Evolutionary conservation across 2,888 invertebrate genomes (phyloP).

Genomic region (Odontocerum albicorne): DNA sequence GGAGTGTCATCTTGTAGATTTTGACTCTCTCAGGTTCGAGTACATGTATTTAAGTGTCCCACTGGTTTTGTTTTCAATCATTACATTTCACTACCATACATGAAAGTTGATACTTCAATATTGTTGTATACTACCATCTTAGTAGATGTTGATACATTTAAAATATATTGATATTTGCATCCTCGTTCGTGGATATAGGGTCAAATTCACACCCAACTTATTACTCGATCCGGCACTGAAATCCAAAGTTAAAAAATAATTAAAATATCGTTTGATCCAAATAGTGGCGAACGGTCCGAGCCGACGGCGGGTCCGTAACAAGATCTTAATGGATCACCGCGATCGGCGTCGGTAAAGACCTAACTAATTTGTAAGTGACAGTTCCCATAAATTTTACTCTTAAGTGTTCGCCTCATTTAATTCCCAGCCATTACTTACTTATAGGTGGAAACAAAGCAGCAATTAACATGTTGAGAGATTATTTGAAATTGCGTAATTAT

Average conservation of each 20-base stretch:
- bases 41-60: too few species aligned
- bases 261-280: slow-evolving; percentile 21
- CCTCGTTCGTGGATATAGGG: too few species aligned
- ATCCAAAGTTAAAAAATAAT: slow-evolving; percentile 23
- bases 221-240: slow-evolving; percentile 12
- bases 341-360: slow-evolving; percentile 19
- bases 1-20: too few species aligned
- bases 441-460: slow-evolving; percentile 33
- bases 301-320: not conserved
- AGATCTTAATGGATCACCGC: slow-evolving; percentile 27
- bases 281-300: slow-evolving; percentile 13
- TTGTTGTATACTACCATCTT: too few species aligned
- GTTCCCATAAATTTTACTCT: slow-evolving; percentile 36
- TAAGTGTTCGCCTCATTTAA: slow-evolving; percentile 26
- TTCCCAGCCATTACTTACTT: slow-evolving; percentile 32
- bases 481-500: slow-evolving; percentile 32
- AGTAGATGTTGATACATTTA: too few species aligned
- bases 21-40: too few species aligned
- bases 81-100: too few species aligned
- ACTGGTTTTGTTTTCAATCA: too few species aligned
- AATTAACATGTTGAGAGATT: slow-evolving; percentile 34
- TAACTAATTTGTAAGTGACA: slow-evolving; percentile 35
- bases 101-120: too few species aligned
- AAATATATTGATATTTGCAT: too few species aligned
- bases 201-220: too few species aligned